Percentiles rank a stretch among this genome's conserved stretches.
Conservation (phyloP, 2,113 vertebrate species). For the Etia nguti region DNA sequence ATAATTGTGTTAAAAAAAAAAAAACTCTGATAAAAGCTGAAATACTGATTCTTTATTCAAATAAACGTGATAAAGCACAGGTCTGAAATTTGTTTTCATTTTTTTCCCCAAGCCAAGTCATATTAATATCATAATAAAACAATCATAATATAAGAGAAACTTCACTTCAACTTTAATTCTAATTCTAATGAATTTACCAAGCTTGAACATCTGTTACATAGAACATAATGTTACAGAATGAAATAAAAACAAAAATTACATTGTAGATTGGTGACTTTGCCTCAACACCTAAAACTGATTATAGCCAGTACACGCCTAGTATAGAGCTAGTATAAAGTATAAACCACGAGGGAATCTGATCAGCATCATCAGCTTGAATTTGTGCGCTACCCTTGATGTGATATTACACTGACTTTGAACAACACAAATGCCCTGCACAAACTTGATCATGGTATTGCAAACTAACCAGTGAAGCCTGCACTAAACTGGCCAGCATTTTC, state of each 20-base stretch:
- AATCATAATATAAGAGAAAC: background rate
- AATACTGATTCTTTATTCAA: background rate
- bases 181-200: background rate
- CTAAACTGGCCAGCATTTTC: background rate
- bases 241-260: no score
- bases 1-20: background rate
- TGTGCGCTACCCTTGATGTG: rapidly evolving
- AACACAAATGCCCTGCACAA: background rate
- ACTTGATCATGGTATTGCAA: background rate
- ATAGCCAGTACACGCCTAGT: background rate
- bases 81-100: background rate
- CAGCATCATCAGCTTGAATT: background rate
- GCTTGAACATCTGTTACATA: background rate
- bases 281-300: no score
- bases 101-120: rapidly evolving
- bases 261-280: no score
- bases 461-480: background rate
- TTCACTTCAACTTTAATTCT: background rate
- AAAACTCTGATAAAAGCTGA: background rate
- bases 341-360: background rate
- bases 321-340: background rate
- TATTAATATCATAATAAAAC: background rate
- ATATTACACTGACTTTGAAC: background rate
- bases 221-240: background rate
- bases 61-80: background rate